phyloP scores from a whole-genome alignment of 2,113 vertebrate genomes.

The Tapirus terrestris region DNA sequence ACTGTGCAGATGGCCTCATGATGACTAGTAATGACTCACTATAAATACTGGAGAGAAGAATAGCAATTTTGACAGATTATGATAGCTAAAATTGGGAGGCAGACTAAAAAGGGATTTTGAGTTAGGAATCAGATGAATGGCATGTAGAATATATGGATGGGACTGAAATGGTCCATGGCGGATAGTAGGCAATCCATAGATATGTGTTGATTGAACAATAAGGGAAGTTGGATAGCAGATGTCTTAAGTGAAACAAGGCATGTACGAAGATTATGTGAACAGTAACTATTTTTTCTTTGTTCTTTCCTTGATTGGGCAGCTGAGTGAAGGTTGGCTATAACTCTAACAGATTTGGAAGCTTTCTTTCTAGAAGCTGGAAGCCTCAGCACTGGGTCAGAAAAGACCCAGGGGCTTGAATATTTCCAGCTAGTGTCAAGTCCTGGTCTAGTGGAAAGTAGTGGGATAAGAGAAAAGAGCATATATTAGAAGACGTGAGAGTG shows the following conservation, averaged over 20 bases:
- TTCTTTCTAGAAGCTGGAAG: background rate
- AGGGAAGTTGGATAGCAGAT: background rate
- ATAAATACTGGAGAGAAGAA: background rate
- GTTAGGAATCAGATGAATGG: slow-evolving; percentile 30
- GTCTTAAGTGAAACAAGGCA: background rate
- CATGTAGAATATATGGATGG: background rate
- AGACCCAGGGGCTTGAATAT: background rate
- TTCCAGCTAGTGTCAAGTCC: too few relatives aligned
- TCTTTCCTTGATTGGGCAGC: background rate
- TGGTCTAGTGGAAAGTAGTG: background rate
- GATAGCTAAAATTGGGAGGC: background rate
- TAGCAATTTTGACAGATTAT: slow-evolving; percentile 13
- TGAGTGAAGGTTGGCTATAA: background rate
- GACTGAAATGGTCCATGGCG: background rate
- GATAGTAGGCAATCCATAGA: background rate
- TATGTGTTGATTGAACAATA: background rate
- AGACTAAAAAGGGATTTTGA: slow-evolving; percentile 7
- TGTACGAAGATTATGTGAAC: background rate
- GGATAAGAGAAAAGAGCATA: background rate
- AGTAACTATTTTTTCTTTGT: background rate
- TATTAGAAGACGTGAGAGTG: background rate
- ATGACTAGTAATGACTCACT: slow-evolving; percentile 40
- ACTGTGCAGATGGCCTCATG: background rate
- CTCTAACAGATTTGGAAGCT: background rate
- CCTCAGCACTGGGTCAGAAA: too few relatives aligned